phyloP scores from a whole-genome alignment of 2,888 invertebrate genomes.

The Pteria penguin region DNA sequence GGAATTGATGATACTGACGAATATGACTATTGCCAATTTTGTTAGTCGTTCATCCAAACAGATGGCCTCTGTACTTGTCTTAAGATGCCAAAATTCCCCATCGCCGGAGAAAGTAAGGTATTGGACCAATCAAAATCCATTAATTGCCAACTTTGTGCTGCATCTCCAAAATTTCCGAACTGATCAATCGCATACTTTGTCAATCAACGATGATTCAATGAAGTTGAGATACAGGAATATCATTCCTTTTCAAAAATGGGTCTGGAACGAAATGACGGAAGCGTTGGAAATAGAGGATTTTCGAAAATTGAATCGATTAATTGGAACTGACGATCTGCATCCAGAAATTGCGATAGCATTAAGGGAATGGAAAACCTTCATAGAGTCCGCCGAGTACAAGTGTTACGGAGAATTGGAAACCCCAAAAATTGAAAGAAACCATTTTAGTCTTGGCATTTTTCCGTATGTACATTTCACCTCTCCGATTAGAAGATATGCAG shows the following conservation, averaged over 20 bases:
- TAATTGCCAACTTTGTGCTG: slow-evolving; percentile 33
- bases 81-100: slow-evolving; percentile 44
- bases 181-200: slow-evolving; percentile 7
- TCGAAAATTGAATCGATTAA: slow-evolving; percentile 24
- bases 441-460: slow-evolving; percentile 55
- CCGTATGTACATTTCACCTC: slow-evolving; percentile 48
- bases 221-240: slow-evolving; percentile 21
- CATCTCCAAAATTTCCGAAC: slow-evolving; percentile 36
- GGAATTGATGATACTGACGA: slow-evolving; percentile 44
- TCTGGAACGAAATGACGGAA: slow-evolving; percentile 24
- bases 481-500: slow-evolving; percentile 44
- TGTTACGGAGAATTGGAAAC: slow-evolving; percentile 43
- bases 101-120: slow-evolving; percentile 29
- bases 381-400: slow-evolving; percentile 50
- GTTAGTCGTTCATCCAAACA: slow-evolving; percentile 5
- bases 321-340: slow-evolving; percentile 50
- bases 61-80: slow-evolving; percentile 28
- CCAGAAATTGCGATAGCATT: slow-evolving; percentile 47
- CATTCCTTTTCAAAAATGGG: slow-evolving; percentile 25
- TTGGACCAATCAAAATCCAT: slow-evolving; percentile 29
- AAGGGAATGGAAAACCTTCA: slow-evolving; percentile 56
- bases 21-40: slow-evolving; percentile 25
- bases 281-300: slow-evolving; percentile 2
- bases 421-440: slow-evolving; percentile 37
- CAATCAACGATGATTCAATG: not conserved